A percentile compares a stretch with the other conserved stretches of the same genome.
phyloP scores from a whole-genome alignment of 2,888 invertebrate genomes.

The Drosophila limbata region DNA sequence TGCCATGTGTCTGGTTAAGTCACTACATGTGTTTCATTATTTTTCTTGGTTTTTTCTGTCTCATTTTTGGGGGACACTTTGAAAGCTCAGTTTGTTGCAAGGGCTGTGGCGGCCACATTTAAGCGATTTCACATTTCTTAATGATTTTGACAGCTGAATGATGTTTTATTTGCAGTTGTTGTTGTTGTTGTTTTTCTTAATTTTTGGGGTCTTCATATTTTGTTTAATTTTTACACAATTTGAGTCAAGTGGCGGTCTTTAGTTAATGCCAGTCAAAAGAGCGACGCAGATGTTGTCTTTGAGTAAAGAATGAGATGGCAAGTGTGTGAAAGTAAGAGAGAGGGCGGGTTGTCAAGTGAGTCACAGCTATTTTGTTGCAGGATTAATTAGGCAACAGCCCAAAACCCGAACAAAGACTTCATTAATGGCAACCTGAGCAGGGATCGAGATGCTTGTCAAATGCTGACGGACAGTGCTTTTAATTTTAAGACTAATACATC shows the following conservation, averaged over 20 bases:
- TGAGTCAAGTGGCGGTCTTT: slow-evolving; percentile 74
- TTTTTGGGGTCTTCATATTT: slow-evolving; percentile 41
- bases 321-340: slow-evolving; percentile 5
- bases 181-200: slow-evolving; percentile 32
- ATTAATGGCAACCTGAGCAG: slow-evolving; percentile 66
- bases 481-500: slow-evolving; percentile 84
- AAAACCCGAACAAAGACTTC: slow-evolving; percentile 58
- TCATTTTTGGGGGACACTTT: slow-evolving; percentile 4
- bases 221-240: slow-evolving; percentile 64
- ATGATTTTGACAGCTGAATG: slow-evolving; percentile 84
- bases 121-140: slow-evolving; percentile 82
- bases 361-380: slow-evolving; percentile 23
- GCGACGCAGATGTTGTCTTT: slow-evolving; percentile 57
- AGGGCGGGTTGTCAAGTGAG: slow-evolving; percentile 2
- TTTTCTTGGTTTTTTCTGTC: slow-evolving; percentile 5
- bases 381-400: slow-evolving; percentile 59
- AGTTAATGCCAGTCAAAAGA: slow-evolving; percentile 72
- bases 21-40: slow-evolving; percentile 56
- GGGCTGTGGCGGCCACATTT: slow-evolving; percentile 57
- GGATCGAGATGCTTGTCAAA: slow-evolving; percentile 49
- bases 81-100: slow-evolving; percentile 62
- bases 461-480: slow-evolving; percentile 73
- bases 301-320: background rate
- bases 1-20: slow-evolving; percentile 57
- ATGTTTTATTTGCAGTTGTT: slow-evolving; percentile 69